Base-by-base conservation (phyloP, 2,797 vertebrate species). In the Holocentrus rufus region DNA sequence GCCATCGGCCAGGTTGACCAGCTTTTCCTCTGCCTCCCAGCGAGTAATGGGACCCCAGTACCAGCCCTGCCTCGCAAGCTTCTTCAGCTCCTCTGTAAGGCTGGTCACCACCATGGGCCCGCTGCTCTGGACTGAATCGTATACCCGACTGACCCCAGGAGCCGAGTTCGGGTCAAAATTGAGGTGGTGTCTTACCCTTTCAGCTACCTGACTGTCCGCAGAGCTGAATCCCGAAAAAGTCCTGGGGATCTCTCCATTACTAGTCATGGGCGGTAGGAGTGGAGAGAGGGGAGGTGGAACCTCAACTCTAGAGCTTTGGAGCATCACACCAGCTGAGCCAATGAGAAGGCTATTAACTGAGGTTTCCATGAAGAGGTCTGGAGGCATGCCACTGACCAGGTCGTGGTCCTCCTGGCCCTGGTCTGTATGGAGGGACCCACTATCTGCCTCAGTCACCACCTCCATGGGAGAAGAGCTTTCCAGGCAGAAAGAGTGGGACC, bases 1-100 rank as follows among this genome's bases (percentile, higher is more conserved):
- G 59, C 98, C 98, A 9, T 98, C 97, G 0, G 93, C 95, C 90
- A 99, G 93, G 75, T 96, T 97, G 55, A 96, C 90, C 65, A 99
- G 92, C 89, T 99, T 99, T 73, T 98, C 97, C 83, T 99, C 98
- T 0, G 98, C 98, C 85, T 99, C 98, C 98, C 98, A 99, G 60
- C 97, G 95, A 2, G 98, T 99, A 89, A 99, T 99, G 1, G 98
- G 98, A 14, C 98, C 98, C 98, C 98, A 99, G 94, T 99, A 99
- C 98, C 98, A 99, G 74, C 98, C 98, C 91, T 99, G 98, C 79
- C 94, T 96, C 0, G 98, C 98, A 62, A 99, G 94, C 82, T 99
- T 99, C 91, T 99, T 99, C 80, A 99, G 93, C 93, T 99, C 98
- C 89, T 97, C 96, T 0, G 98, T 99, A 72, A 99, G 95, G 90